A percentile compares a stretch with the other conserved stretches of the same genome.
These are phyloP conservation scores for Alouatta palliata DNA, from an alignment of 2,113 vertebrate species.

Conservation along the genomic window DNA sequence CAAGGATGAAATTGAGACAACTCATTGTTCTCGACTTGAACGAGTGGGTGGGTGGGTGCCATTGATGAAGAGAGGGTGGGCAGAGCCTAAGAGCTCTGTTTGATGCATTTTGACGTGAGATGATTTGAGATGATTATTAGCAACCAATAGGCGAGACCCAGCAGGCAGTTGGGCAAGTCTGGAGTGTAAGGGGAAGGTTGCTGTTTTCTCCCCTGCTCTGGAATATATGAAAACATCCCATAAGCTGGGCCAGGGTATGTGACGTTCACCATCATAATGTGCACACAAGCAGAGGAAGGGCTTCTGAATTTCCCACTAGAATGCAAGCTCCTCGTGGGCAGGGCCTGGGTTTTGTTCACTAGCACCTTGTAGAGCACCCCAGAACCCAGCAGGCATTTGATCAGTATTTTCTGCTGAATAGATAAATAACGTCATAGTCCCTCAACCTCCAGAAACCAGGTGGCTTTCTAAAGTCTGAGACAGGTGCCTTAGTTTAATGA, in stretches of 20 bases:
- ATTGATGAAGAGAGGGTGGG: background rate
- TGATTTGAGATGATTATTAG: background rate
- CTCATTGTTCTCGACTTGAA: background rate
- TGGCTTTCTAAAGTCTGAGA: background rate
- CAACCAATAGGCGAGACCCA: background rate
- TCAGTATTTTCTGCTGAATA: background rate
- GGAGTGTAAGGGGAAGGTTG: rapidly evolving
- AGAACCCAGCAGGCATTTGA: background rate
- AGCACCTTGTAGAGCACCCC: background rate
- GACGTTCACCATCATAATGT: background rate
- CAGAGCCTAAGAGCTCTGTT: background rate
- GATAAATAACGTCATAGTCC: background rate
- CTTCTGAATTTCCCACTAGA: background rate
- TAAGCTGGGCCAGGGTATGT: background rate
- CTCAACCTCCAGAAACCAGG: background rate
- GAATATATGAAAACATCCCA: background rate
- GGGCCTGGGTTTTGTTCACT: background rate
- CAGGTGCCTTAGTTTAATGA: background rate
- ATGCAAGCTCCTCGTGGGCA: background rate
- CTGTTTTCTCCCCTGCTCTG: background rate
- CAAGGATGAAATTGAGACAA: background rate
- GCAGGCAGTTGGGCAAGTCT: background rate
- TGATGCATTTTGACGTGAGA: background rate
- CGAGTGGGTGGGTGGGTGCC: background rate
- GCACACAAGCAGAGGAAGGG: background rate